Percentiles rank a stretch among this genome's conserved stretches.
phyloP scores from a whole-genome alignment of 2,888 invertebrate species.

The Barypeithes pellucidus region DNA sequence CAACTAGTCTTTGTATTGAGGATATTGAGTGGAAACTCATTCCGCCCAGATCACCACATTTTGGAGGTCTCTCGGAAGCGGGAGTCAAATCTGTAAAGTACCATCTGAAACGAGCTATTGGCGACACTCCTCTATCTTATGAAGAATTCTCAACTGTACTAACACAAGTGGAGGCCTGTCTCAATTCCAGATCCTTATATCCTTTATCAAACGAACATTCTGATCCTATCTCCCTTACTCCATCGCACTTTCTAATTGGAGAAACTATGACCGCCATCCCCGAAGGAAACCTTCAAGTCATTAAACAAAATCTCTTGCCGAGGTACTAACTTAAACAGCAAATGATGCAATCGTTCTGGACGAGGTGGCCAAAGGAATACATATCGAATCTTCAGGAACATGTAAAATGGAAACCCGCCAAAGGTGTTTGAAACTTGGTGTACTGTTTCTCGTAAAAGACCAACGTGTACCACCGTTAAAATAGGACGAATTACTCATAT shows the following conservation, averaged over 20 bases:
- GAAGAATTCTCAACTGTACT: constrained; percentile 42
- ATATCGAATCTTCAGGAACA: constrained; percentile 26
- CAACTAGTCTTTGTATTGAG: constrained; percentile 13
- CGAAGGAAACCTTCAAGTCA: neutral
- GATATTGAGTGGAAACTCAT: constrained; percentile 31
- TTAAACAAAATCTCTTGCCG: constrained; percentile 11
- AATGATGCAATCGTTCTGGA: constrained; percentile 30
- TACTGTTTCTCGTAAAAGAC: constrained; percentile 24
- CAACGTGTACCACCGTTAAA: constrained; percentile 21
- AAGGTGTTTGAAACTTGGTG: constrained; percentile 19
- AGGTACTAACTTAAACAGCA: constrained; percentile 12
- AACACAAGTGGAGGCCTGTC: constrained; percentile 32
- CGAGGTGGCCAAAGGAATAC: constrained; percentile 30
- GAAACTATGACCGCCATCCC: constrained; percentile 29
- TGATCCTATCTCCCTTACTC: constrained; percentile 32
- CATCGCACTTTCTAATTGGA: constrained; percentile 35
- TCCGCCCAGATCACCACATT: constrained; percentile 32
- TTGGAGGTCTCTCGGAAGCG: constrained; percentile 40
- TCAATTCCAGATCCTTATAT: constrained; percentile 35
- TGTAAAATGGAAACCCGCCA: constrained; percentile 23
- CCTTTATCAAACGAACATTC: constrained; percentile 25
- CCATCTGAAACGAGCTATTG: constrained; percentile 39
- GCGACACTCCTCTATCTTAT: constrained; percentile 22
- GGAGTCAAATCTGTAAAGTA: constrained; percentile 36
- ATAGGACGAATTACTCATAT: constrained; percentile 7